Conservation (phyloP, 2,113 vertebrate species). For the Dendropsophus ebraccatus region DNA sequence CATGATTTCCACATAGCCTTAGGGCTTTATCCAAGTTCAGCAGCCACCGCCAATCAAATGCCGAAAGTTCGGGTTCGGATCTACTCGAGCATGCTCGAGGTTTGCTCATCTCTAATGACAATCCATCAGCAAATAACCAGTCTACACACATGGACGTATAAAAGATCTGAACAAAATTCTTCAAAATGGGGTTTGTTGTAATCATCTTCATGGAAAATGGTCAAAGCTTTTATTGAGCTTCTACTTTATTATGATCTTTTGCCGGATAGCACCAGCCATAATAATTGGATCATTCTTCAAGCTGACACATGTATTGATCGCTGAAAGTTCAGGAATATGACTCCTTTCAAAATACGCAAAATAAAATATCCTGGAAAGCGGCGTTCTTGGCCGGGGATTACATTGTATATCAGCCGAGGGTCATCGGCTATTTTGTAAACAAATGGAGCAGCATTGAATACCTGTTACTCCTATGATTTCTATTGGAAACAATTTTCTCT, state of each 20-base stretch:
- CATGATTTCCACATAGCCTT: too few relatives aligned
- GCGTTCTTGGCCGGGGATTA: slow-evolving; percentile 7
- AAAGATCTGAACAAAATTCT: background rate
- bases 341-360: slow-evolving; percentile 27
- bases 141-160: background rate
- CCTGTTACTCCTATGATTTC: slow-evolving; percentile 6
- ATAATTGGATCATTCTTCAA: slow-evolving; percentile 54
- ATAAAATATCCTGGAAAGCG: slow-evolving; percentile 37
- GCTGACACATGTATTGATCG: slow-evolving; percentile 44
- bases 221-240: slow-evolving; percentile 24
- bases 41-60: too few relatives aligned
- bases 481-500: background rate
- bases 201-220: background rate
- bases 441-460: background rate
- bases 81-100: too few relatives aligned
- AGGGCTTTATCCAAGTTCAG: too few relatives aligned
- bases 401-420: background rate
- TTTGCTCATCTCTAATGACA: too few relatives aligned
- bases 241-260: slow-evolving; percentile 34
- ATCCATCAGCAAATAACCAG: background rate
- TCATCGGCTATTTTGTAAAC: background rate
- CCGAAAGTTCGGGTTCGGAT: too few relatives aligned
- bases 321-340: slow-evolving; percentile 29
- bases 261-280: slow-evolving; percentile 23
- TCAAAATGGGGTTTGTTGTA: background rate